Conservation (phyloP, 2,113 vertebrate species). For the Colius striatus region DNA sequence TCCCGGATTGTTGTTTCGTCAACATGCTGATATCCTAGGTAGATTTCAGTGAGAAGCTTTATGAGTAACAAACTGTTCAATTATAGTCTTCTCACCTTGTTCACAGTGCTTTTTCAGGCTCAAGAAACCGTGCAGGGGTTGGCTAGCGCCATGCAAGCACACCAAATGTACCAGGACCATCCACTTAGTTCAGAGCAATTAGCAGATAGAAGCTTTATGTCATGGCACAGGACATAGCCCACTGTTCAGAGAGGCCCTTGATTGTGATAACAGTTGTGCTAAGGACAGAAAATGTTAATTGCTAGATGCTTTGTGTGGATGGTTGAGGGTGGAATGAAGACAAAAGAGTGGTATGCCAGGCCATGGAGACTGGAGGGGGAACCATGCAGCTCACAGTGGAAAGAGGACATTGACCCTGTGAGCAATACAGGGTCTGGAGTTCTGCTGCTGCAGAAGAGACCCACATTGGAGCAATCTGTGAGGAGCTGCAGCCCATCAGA, state of each 20-base stretch:
- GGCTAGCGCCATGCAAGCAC: not conserved
- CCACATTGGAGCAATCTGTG: too few relatives aligned
- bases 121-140: not conserved
- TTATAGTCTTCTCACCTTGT: not conserved
- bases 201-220: not conserved
- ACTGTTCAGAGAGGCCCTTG: not conserved
- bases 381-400: not conserved
- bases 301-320: not conserved
- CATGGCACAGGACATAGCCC: not conserved
- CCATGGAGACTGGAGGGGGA: rapidly evolving
- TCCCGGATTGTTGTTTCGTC: too few relatives aligned
- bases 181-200: not conserved
- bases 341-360: not conserved
- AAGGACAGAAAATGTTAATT: not conserved
- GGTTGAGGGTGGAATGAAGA: not conserved
- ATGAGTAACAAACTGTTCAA: not conserved
- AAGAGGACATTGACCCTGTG: not conserved
- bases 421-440: not conserved
- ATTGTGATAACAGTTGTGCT: not conserved
- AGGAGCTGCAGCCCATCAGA: too few relatives aligned
- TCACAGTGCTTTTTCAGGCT: not conserved
- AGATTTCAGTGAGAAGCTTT: not conserved
- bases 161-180: not conserved
- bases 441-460: not conserved
- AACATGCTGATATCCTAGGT: too few relatives aligned